Conservation (phyloP, 2,797 vertebrate genomes). For the Helicolenus hilgendorfi region DNA sequence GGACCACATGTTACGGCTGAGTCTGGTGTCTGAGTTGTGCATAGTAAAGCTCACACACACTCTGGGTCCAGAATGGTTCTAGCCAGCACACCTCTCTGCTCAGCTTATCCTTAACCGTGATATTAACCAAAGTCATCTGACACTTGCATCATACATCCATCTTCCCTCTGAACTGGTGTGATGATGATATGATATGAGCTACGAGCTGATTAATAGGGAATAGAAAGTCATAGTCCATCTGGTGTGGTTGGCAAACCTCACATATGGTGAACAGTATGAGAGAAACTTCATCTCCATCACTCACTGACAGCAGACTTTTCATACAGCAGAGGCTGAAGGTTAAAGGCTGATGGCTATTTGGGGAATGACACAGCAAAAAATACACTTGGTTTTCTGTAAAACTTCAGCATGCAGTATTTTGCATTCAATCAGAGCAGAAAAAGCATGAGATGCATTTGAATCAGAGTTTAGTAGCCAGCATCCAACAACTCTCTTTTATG, state of each 20-base stretch:
- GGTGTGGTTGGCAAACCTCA: not conserved
- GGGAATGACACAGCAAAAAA: slow-evolving; percentile 44
- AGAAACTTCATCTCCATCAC: slow-evolving; percentile 16
- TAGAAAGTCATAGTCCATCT: slow-evolving; percentile 20
- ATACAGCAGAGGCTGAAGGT: not conserved
- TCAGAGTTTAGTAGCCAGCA: not conserved
- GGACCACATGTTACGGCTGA: slow-evolving; percentile 44
- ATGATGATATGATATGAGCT: not conserved
- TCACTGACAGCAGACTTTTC: slow-evolving; percentile 31
- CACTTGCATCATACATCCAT: not conserved
- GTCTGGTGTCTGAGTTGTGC: slow-evolving; percentile 46
- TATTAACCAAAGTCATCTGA: slow-evolving; percentile 15
- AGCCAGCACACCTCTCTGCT: not conserved
- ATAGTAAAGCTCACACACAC: slow-evolving; percentile 1
- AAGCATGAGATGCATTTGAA: not conserved
- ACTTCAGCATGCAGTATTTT: not conserved
- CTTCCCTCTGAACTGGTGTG: not conserved
- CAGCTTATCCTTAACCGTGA: slow-evolving; percentile 12
- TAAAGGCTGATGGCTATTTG: not conserved
- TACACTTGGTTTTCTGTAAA: not conserved
- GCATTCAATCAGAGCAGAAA: not conserved
- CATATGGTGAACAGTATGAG: not conserved
- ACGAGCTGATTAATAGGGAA: slow-evolving; percentile 9
- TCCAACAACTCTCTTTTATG: not conserved
- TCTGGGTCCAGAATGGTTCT: not conserved